Percentiles rank a stretch among this genome's conserved stretches.
phyloP scores from a whole-genome alignment of 2,797 vertebrate genomes.

The Scleropages formosus region DNA sequence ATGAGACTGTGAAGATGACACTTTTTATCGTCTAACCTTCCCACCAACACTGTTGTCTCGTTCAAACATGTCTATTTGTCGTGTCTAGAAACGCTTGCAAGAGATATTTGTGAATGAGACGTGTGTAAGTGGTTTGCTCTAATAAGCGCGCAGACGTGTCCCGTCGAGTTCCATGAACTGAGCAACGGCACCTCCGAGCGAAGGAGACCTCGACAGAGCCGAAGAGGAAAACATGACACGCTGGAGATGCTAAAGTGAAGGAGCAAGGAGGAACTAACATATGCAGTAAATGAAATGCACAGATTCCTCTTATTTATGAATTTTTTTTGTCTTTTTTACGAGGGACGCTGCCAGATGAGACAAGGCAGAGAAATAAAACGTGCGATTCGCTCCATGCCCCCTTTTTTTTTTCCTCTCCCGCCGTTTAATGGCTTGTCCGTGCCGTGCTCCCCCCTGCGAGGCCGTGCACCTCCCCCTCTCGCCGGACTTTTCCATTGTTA shows the following conservation, averaged over 20 bases:
- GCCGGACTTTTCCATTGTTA: conserved; percentile 78
- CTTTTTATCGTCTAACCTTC: too few relatives aligned
- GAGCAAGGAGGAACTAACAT: too few relatives aligned
- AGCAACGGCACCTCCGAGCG: not conserved
- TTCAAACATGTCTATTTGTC: too few relatives aligned
- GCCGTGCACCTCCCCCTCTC: conserved; percentile 39
- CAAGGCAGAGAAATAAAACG: conserved; percentile 16
- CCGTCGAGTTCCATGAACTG: not conserved
- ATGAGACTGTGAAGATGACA: too few relatives aligned
- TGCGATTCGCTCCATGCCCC: conserved; percentile 2
- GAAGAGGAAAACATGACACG: not conserved
- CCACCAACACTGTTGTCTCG: too few relatives aligned
- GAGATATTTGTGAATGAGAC: not conserved
- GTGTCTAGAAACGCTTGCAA: not conserved
- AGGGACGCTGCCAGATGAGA: conserved; percentile 5
- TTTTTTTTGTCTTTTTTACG: not conserved
- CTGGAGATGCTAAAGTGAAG: too few relatives aligned
- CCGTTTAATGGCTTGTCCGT: conserved; percentile 40
- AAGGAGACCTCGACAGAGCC: not conserved
- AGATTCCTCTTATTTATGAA: not conserved
- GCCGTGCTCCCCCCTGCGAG: not conserved
- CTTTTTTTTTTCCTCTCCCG: conserved; percentile 54
- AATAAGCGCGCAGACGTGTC: too few relatives aligned
- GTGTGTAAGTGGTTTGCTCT: not conserved
- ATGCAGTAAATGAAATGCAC: too few relatives aligned